These are phyloP conservation scores for Alouatta palliata DNA, from an alignment of 2,113 vertebrate species.

Conservation along the genomic window DNA sequence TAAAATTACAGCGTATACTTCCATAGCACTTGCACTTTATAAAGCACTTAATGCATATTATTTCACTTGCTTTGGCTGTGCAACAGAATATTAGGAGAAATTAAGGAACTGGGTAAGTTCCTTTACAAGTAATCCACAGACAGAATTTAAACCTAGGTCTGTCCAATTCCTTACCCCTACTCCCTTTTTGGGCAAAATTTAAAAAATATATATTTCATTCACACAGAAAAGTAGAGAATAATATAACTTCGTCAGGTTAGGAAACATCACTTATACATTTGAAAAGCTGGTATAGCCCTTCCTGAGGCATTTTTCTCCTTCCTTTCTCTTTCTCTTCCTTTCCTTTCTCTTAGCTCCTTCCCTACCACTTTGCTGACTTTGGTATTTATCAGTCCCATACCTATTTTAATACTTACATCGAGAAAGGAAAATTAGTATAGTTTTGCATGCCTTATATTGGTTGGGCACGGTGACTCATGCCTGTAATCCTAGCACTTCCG, in stretches of 20 bases:
- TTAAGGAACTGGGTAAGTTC: not conserved
- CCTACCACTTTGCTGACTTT: not conserved
- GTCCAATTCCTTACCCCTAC: not conserved
- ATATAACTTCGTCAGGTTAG: not conserved
- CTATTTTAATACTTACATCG: constrained; percentile 32
- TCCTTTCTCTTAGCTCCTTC: too few relatives aligned
- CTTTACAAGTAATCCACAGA: not conserved
- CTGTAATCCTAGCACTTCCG: not conserved
- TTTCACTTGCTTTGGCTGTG: not conserved
- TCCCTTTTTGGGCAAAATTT: not conserved
- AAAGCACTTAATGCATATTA: not conserved
- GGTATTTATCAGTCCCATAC: not conserved
- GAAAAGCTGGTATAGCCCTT: not conserved
- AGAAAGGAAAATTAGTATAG: constrained; percentile 12
- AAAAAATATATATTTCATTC: not conserved
- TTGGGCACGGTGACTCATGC: rapidly evolving
- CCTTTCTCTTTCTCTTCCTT: not conserved
- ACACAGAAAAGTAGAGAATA: not conserved
- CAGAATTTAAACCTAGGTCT: not conserved
- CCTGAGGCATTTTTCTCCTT: not conserved
- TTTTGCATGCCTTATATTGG: not conserved
- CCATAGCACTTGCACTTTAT: not conserved
- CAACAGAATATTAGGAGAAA: constrained; percentile 32
- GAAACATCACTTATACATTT: not conserved
- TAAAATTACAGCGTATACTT: not conserved